Evolutionary conservation across 1,140 invertebrate genomes (phyloP), one percentile per base, ranked within the genome.

Genomic region (Neoseiulus cucumeris): DNA sequence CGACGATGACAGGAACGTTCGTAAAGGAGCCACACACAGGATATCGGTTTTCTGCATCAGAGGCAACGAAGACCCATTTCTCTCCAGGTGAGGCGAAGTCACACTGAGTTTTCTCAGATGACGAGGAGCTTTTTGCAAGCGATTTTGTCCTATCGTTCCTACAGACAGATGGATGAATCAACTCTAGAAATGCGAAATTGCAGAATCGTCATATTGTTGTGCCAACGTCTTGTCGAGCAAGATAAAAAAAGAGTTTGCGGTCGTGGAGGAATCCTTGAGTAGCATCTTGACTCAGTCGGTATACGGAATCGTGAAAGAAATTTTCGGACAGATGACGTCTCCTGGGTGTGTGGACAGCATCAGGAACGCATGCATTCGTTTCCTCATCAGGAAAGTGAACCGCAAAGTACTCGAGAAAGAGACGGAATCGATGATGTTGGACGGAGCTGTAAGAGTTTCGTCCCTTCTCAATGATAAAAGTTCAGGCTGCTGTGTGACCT

Each of bases 11-110:
- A 81, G 89, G 68, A 82, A 84, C 71, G 88, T 71, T 79, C 33
- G 91, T 25, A 93, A 93, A 72, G 89, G 92, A 81, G 91, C 89
- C 7, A 94, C 96, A 68, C 94, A 92, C 80, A 87, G 91, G 75
- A 78, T 97, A 65, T 89, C 91, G 29, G 79, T 79, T 25, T 78
- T 96, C 64, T 94, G 90, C 72, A 89, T 20, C 14, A 59, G 33
- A 33, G 51, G 51, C 25, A 2, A 25, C 14, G 51, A 59, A 12
- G 51, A 59, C 33, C 51, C 51, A 1, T 59, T 18, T 20, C 14
- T 59, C 1, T 59, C 51, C 1, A 59, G 51, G 51, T 59, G 22
- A 59, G 1, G 20, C 7, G n/a, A n/a, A n/a, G n/a, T n/a, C n/a
- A n/a, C n/a, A n/a, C n/a, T n/a, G n/a, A n/a, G n/a, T n/a, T n/a